Conservation (phyloP, 2,113 vertebrate species). For the Oncorhynchus masou region DNA sequence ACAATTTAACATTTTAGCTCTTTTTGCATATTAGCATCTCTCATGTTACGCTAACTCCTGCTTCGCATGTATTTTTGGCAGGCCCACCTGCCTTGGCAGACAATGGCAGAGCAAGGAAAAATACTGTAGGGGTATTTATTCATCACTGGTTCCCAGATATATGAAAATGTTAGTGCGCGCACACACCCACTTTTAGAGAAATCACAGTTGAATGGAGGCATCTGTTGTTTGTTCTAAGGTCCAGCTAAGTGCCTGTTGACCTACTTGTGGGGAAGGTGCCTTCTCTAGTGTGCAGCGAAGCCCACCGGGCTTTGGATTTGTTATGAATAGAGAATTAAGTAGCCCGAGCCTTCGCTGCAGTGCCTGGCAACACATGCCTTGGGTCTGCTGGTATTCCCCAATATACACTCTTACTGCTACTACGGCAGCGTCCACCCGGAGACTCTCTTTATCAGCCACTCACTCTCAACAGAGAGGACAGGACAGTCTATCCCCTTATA, state of each 20-base stretch:
- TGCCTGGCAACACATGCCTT: slow-evolving; percentile 1
- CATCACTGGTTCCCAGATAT: slow-evolving; percentile 43
- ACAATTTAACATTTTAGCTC: slow-evolving; percentile 49
- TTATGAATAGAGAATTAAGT: slow-evolving; percentile 23
- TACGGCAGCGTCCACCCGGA: neutral
- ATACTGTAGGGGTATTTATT: slow-evolving; percentile 42
- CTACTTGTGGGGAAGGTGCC: slow-evolving; percentile 32
- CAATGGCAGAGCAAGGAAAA: slow-evolving; percentile 41
- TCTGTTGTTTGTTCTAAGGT: slow-evolving; percentile 34
- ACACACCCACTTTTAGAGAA: neutral
- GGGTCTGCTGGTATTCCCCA: neutral
- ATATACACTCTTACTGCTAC: neutral
- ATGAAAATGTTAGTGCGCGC: neutral
- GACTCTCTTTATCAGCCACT: neutral
- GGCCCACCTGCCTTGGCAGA: slow-evolving; percentile 20
- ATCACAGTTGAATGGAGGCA: slow-evolving; percentile 4
- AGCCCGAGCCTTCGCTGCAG: neutral
- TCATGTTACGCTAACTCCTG: slow-evolving; percentile 39
- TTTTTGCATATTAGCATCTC: slow-evolving; percentile 49
- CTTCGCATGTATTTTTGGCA: slow-evolving; percentile 60
- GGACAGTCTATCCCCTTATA: neutral
- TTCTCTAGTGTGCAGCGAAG: slow-evolving; percentile 10
- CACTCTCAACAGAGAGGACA: neutral
- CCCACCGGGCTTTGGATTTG: slow-evolving; percentile 4
- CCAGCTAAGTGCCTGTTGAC: slow-evolving; percentile 49